These are phyloP conservation scores for Nettapus auritus DNA, from an alignment of 2,113 vertebrate genomes.

Conservation along the genomic window DNA sequence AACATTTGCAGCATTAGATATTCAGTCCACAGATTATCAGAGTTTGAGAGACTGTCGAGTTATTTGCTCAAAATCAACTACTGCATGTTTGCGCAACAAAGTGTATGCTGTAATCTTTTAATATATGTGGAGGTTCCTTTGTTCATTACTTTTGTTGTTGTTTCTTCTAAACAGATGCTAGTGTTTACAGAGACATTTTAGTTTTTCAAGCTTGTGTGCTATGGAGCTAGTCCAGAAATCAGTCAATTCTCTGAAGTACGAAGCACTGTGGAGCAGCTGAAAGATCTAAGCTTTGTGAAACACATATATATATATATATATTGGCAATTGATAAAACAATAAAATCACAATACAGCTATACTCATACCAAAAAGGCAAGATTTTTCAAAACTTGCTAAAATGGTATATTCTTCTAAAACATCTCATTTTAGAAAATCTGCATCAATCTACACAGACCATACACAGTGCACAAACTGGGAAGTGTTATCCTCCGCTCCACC, in stretches of 20 bases:
- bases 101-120: constrained; percentile 71
- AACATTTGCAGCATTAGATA: constrained; percentile 86
- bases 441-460: constrained; percentile 81
- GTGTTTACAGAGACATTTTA: constrained; percentile 84
- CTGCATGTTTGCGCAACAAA: constrained; percentile 77
- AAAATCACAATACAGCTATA: constrained; percentile 91
- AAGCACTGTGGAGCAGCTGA: constrained; percentile 83
- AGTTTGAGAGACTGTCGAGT: constrained; percentile 83
- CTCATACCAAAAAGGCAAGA: constrained; percentile 81
- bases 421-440: constrained; percentile 80
- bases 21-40: constrained; percentile 84
- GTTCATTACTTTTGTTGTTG: constrained; percentile 45
- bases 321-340: constrained; percentile 88
- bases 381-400: constrained; percentile 72
- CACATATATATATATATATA: constrained; percentile 85
- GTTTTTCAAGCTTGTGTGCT: constrained; percentile 84
- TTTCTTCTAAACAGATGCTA: constrained; percentile 78
- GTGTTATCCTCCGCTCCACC: constrained; percentile 55
- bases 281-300: constrained; percentile 86
- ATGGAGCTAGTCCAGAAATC: constrained; percentile 75
- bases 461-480: constrained; percentile 79
- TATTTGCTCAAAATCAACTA: constrained; percentile 80
- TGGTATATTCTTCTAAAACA: constrained; percentile 80
- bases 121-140: constrained; percentile 39
- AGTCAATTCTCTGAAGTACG: constrained; percentile 68